phyloP scores from a whole-genome alignment of 2,797 vertebrate species.

The Rhinella marina region DNA sequence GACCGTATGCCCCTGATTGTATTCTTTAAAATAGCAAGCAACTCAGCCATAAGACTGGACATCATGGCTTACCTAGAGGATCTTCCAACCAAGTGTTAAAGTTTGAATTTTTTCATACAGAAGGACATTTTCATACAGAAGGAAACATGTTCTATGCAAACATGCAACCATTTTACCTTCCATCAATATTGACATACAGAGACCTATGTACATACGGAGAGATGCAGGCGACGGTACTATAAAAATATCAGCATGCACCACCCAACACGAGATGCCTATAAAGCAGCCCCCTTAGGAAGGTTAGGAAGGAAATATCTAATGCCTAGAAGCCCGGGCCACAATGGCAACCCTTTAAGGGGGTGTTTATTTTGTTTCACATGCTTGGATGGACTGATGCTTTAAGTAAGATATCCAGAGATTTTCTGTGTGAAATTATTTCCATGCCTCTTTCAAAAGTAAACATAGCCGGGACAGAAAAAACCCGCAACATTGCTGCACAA shows the following conservation, averaged over 20 bases:
- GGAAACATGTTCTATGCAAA: neutral
- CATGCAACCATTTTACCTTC: slow-evolving; percentile 16
- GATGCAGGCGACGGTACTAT: neutral
- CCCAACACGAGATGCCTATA: neutral
- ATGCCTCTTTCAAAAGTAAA: slow-evolving; percentile 53
- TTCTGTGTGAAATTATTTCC: slow-evolving; percentile 55
- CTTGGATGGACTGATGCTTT: slow-evolving; percentile 40
- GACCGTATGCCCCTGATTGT: too few relatives aligned
- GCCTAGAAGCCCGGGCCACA: neutral
- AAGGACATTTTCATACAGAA: neutral
- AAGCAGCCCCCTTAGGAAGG: neutral
- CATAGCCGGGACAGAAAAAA: slow-evolving; percentile 38
- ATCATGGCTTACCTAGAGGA: too few relatives aligned
- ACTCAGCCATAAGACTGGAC: neutral
- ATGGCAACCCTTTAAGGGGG: neutral
- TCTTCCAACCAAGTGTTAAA: neutral
- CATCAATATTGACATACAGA: slow-evolving; percentile 39
- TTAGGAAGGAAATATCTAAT: slow-evolving; percentile 32
- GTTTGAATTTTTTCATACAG: neutral
- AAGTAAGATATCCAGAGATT: slow-evolving; percentile 49
- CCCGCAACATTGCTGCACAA: slow-evolving; percentile 46
- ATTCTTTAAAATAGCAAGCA: too few relatives aligned
- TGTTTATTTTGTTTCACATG: slow-evolving; percentile 36
- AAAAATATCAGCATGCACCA: neutral
- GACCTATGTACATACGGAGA: slow-evolving; percentile 12